phyloP scores from a whole-genome alignment of 2,888 invertebrate genomes.

The Hermaeophaga mercurialis region DNA sequence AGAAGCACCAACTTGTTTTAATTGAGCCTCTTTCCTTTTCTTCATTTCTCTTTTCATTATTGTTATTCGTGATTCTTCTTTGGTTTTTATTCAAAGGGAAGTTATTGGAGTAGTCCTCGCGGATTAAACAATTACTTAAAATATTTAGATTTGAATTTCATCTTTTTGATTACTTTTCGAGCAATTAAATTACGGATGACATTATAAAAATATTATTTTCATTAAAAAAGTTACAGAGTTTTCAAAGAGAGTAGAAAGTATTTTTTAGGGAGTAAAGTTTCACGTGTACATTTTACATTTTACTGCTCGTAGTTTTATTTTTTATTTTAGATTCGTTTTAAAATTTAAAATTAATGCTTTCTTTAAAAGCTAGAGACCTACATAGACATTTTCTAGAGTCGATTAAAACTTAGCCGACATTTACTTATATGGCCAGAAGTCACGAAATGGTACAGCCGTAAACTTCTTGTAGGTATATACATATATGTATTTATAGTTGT shows the following conservation, averaged over 20 bases:
- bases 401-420: constrained; percentile 4
- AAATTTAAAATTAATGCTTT: no score
- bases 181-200: constrained; percentile 30
- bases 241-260: no score
- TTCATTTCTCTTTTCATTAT: neutral
- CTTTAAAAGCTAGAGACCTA: no score
- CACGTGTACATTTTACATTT: no score
- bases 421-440: constrained; percentile 4
- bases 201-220: neutral
- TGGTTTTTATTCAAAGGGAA: neutral
- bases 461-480: no score
- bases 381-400: neutral
- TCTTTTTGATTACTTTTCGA: constrained; percentile 33
- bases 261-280: no score
- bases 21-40: neutral
- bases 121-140: constrained; percentile 40
- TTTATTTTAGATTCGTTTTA: no score
- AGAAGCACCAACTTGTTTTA: neutral
- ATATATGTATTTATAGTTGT: no score
- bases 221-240: no score
- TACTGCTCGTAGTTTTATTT: no score
- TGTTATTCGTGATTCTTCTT: constrained; percentile 3
- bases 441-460: constrained; percentile 8
- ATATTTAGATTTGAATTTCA: constrained; percentile 39
- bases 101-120: neutral